These are phyloP conservation scores for Oedothorax gibbosus DNA, from an alignment of 1,140 invertebrate species.

Conservation along the genomic window DNA sequence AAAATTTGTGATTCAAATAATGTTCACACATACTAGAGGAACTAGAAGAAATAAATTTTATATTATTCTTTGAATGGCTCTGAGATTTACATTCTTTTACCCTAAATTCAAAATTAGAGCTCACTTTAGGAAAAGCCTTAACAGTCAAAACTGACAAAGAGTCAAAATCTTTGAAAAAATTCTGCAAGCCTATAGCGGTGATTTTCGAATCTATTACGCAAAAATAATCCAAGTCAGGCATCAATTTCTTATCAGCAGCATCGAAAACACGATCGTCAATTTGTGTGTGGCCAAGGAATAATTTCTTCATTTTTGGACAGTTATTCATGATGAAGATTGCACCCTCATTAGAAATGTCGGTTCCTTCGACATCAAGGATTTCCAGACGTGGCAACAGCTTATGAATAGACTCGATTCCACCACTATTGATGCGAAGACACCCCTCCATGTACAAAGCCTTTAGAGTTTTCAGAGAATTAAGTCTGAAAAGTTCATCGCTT, in stretches of 20 bases:
- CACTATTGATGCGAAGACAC: constrained; percentile 46
- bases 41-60: too few relatives aligned
- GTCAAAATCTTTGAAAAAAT: constrained; percentile 22
- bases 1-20: too few relatives aligned
- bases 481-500: constrained; percentile 33
- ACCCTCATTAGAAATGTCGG: constrained; percentile 47
- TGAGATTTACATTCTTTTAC: too few relatives aligned
- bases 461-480: constrained; percentile 6
- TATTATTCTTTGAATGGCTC: too few relatives aligned
- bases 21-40: too few relatives aligned
- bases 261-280: constrained; percentile 3
- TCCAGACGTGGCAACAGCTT: constrained; percentile 34
- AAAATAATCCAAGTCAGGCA: background rate
- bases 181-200: constrained; percentile 21
- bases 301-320: constrained; percentile 34
- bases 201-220: constrained; percentile 36
- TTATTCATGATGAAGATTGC: constrained; percentile 12
- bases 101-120: too few relatives aligned
- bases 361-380: constrained; percentile 53
- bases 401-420: constrained; percentile 36
- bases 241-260: background rate
- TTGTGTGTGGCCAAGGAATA: constrained; percentile 34
- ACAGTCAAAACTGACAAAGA: constrained; percentile 9
- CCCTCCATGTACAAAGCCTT: constrained; percentile 26
- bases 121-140: background rate